phyloP scores from a whole-genome alignment of 2,113 vertebrate genomes.

The Hemiprocne comata region DNA sequence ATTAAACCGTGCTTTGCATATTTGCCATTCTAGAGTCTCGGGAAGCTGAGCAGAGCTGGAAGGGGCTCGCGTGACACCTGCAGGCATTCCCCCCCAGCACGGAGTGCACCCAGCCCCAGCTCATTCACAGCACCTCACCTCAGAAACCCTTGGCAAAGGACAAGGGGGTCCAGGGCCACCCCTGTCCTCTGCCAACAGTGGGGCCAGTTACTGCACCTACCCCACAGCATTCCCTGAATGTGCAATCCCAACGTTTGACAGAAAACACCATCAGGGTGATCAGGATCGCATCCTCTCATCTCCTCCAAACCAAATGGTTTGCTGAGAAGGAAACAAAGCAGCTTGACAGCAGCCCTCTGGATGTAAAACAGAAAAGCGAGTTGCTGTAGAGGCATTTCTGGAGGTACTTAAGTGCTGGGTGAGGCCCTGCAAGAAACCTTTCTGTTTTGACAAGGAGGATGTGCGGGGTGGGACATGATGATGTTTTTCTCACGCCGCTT shows the following conservation, averaged over 20 bases:
- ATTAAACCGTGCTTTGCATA: constrained; percentile 6
- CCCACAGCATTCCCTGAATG: neutral
- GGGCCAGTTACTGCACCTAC: neutral
- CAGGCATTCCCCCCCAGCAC: rapidly evolving
- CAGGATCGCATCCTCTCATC: neutral
- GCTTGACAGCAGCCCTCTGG: neutral
- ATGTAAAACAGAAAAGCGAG: neutral
- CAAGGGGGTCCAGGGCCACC: neutral
- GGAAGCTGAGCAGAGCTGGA: neutral
- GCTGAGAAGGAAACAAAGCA: neutral
- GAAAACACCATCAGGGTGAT: neutral
- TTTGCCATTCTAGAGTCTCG: neutral
- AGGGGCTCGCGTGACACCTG: neutral
- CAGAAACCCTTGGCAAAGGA: neutral
- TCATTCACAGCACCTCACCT: neutral
- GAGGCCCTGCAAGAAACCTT: neutral
- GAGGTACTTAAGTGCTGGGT: neutral
- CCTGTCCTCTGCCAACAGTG: neutral
- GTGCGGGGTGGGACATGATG: neutral
- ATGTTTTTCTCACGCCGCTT: neutral
- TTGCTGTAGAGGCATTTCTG: neutral
- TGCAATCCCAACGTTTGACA: neutral
- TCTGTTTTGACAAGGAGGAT: constrained; percentile 1
- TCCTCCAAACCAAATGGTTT: neutral
- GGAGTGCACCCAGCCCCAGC: neutral